These are phyloP conservation scores for Mimas tiliae DNA, from an alignment of 2,888 invertebrate species.

Conservation along the genomic window DNA sequence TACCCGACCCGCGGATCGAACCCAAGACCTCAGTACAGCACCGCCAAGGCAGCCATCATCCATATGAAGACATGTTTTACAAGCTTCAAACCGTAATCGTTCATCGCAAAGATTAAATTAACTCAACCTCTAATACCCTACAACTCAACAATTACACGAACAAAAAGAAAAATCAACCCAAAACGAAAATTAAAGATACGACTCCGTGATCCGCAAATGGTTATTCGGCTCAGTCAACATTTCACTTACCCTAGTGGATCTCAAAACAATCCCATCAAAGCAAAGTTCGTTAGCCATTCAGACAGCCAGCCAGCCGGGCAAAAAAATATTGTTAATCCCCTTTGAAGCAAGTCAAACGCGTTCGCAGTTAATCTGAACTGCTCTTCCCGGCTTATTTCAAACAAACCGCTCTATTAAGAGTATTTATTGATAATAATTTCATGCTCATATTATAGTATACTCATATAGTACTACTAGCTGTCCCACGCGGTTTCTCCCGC, in stretches of 20 bases:
- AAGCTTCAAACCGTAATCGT: too few relatives aligned
- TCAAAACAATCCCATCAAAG: constrained; percentile 40
- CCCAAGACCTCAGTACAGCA: too few relatives aligned
- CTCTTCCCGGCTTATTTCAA: constrained; percentile 43
- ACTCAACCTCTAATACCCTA: too few relatives aligned
- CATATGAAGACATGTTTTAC: too few relatives aligned
- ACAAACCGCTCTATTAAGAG: constrained; percentile 51
- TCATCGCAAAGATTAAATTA: too few relatives aligned
- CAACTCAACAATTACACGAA: neutral
- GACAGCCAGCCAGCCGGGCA: constrained; percentile 28
- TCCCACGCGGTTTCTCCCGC: too few relatives aligned
- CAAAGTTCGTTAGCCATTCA: constrained; percentile 43
- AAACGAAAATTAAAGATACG: neutral
- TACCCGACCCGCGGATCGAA: too few relatives aligned
- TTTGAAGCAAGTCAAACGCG: constrained; percentile 36
- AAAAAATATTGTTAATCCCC: constrained; percentile 41
- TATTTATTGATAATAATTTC: constrained; percentile 43
- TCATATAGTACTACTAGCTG: too few relatives aligned
- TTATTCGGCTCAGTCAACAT: constrained; percentile 23
- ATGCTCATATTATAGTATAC: too few relatives aligned
- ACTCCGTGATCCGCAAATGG: constrained; percentile 4
- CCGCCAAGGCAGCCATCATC: too few relatives aligned
- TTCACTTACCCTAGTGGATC: constrained; percentile 27
- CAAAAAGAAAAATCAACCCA: neutral
- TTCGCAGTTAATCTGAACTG: constrained; percentile 46